phyloP scores from a whole-genome alignment of 2,113 vertebrate species.

The Chaenocephalus aceratus region DNA sequence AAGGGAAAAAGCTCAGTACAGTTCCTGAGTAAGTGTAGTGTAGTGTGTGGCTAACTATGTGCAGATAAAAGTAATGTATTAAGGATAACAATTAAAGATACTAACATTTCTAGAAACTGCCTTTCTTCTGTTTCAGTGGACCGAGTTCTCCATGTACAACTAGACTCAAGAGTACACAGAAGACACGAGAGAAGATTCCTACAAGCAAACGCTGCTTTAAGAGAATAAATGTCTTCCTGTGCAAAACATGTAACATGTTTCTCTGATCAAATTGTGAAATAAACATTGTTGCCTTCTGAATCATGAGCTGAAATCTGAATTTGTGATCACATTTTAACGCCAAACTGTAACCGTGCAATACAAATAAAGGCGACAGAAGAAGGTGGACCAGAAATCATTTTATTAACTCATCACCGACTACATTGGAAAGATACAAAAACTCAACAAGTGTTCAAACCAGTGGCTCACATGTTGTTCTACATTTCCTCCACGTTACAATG shows the following conservation, averaged over 20 bases:
- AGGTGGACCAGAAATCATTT: slow-evolving; percentile 27
- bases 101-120: not conserved
- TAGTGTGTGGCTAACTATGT: too few relatives aligned
- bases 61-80: not conserved
- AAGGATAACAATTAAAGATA: not conserved
- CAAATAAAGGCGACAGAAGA: slow-evolving; percentile 2
- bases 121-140: slow-evolving; percentile 43
- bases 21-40: too few relatives aligned
- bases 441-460: slow-evolving; percentile 22
- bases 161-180: not conserved
- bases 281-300: not conserved
- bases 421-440: slow-evolving; percentile 23
- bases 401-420: slow-evolving; percentile 32
- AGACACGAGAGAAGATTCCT: slow-evolving; percentile 11
- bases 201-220: not conserved
- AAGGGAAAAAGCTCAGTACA: not conserved
- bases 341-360: not conserved
- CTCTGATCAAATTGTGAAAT: slow-evolving; percentile 16
- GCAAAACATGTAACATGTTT: not conserved
- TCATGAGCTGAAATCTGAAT: not conserved
- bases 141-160: slow-evolving; percentile 22
- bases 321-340: not conserved
- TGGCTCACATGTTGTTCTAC: slow-evolving; percentile 6
- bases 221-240: not conserved
- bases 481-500: not conserved